Evolutionary conservation across 2,113 vertebrate genomes (phyloP), one percentile per base, ranked within the genome.

Genomic region (Edolisoma coerulescens): DNA sequence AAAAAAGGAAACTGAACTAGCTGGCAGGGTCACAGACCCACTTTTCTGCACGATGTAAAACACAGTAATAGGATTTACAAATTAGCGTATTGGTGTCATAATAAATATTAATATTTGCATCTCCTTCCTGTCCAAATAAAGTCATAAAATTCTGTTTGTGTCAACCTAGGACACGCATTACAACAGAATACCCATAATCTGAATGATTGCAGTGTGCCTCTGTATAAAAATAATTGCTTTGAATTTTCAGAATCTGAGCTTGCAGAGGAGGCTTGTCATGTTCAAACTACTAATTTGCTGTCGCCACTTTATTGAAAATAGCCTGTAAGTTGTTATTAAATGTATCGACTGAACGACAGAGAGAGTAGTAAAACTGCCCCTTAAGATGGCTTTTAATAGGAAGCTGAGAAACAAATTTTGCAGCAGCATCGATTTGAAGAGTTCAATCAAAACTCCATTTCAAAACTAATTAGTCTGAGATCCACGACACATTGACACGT

Each of bases 381-480:
- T 98, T 98, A 98, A 99, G 98, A 99, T 98, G 98, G 98, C 98
- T 99, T 98, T 99, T 99, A 98, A 98, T 98, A 98, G 98, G 98
- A 98, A 98, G 98, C 98, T 90, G 98, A 99, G 99, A 99, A 99
- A 99, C 99, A 99, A 99, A 99, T 99, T 99, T 99, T 98, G 99
- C 99, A 98, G 98, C 98, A 97, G 98, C 99, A 99, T 99, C 99
- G 98, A 99, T 99, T 99, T 98, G 98, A 98, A 99, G 98, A 98
- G 98, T 99, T 99, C 99, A 99, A 99, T 99, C 99, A 99, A 99
- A 99, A 99, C 99, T 99, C 99, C 98, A 99, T 99, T 99, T 99
- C 99, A 99, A 99, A 99, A 99, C 98, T 99, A 99, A 99, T 99
- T 99, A 99, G 99, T 99, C 99, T 98, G 99, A 99, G 98, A 99